These are phyloP conservation scores for Dastarcus helophoroides DNA, from an alignment of 2,888 invertebrate species.

Conservation along the genomic window DNA sequence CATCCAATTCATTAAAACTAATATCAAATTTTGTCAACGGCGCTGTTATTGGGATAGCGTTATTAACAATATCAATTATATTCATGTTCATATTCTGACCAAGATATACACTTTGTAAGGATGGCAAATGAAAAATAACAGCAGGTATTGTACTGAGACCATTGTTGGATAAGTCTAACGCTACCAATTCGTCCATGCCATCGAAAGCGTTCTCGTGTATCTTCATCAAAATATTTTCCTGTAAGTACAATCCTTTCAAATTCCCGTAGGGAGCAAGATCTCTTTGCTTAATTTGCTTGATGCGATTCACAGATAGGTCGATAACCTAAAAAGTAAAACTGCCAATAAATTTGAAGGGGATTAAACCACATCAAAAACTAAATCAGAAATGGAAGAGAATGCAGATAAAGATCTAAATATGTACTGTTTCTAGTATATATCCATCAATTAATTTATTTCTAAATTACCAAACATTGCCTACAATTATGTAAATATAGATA, in stretches of 20 bases:
- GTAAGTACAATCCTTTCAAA: slow-evolving; percentile 31
- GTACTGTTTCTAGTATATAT: too few relatives aligned
- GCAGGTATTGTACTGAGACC: slow-evolving; percentile 25
- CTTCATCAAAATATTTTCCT: slow-evolving; percentile 27
- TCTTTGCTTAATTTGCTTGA: slow-evolving; percentile 25
- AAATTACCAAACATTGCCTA: too few relatives aligned
- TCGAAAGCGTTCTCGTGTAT: slow-evolving; percentile 27
- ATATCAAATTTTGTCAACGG: slow-evolving; percentile 29
- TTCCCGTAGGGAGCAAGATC: slow-evolving; percentile 26
- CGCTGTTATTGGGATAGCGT: slow-evolving; percentile 26
- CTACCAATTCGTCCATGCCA: slow-evolving; percentile 22
- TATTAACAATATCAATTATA: slow-evolving; percentile 26
- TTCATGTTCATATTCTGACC: slow-evolving; percentile 31
- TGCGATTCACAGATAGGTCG: slow-evolving; percentile 30
- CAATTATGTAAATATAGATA: too few relatives aligned
- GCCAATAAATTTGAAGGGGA: too few relatives aligned
- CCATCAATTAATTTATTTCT: too few relatives aligned
- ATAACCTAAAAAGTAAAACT: slow-evolving; percentile 29
- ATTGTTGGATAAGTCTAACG: slow-evolving; percentile 30
- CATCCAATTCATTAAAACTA: slow-evolving; percentile 24
- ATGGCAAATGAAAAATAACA: slow-evolving; percentile 29
- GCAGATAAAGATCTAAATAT: too few relatives aligned
- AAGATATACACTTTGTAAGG: slow-evolving; percentile 28
- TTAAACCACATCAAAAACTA: too few relatives aligned
- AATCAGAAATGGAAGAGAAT: too few relatives aligned